Evolutionary conservation across 2,888 invertebrate species (phyloP).

Genomic region (Encarsia formosa): DNA sequence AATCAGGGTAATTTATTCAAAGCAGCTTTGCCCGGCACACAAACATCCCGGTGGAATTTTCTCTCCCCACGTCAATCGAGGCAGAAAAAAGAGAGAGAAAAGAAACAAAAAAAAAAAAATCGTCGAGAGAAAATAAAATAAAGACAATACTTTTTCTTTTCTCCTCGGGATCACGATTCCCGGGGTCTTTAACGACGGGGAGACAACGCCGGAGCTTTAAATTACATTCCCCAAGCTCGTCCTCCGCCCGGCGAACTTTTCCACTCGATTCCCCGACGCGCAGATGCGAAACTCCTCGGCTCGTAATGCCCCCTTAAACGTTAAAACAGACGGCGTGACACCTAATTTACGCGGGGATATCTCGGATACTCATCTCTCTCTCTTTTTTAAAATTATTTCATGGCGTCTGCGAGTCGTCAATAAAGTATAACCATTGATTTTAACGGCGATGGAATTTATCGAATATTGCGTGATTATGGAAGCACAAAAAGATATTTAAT

Average conservation of each 20-base stretch:
- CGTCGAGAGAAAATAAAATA: neutral
- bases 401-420: too few relatives aligned
- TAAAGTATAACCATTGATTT: too few relatives aligned
- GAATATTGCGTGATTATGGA: too few relatives aligned
- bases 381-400: too few relatives aligned
- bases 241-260: slow-evolving; percentile 17
- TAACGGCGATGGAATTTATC: too few relatives aligned
- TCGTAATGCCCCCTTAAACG: slow-evolving; percentile 40
- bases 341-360: slow-evolving; percentile 31
- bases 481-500: too few relatives aligned
- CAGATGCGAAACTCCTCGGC: slow-evolving; percentile 23
- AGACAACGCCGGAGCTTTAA: slow-evolving; percentile 11
- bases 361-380: slow-evolving; percentile 20
- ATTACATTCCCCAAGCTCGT: slow-evolving; percentile 19
- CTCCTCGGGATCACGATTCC: neutral
- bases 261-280: slow-evolving; percentile 24
- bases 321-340: slow-evolving; percentile 42
- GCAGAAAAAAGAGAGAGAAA: neutral
- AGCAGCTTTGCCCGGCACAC: neutral
- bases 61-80: neutral
- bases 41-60: neutral
- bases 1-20: slow-evolving; percentile 12
- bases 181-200: neutral
- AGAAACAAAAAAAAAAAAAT: neutral
- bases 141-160: neutral